Conservation (phyloP, 1,140 invertebrate genomes). For the Aporrectodea caliginosa region DNA sequence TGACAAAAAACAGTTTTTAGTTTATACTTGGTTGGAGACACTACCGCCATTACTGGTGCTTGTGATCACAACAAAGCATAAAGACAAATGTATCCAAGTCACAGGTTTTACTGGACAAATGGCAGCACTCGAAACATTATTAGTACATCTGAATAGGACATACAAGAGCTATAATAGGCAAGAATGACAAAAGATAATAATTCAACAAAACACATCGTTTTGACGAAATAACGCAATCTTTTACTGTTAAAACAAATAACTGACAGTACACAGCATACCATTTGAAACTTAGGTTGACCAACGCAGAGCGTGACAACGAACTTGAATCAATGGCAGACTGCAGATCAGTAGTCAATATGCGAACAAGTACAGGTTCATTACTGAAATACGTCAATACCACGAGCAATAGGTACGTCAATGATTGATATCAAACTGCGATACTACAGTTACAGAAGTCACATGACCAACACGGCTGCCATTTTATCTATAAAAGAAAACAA, state of each 20-base stretch:
- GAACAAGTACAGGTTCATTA: not conserved
- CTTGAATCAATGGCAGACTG: too few relatives aligned
- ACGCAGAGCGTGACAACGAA: too few relatives aligned
- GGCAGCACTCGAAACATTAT: not conserved
- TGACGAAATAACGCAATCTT: not conserved
- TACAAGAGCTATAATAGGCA: not conserved
- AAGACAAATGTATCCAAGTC: too few relatives aligned
- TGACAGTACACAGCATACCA: too few relatives aligned
- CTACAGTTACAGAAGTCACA: not conserved
- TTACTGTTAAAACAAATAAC: not conserved
- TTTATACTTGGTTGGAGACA: too few relatives aligned
- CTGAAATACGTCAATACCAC: not conserved
- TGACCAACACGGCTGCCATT: constrained; percentile 1
- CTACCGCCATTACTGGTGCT: too few relatives aligned
- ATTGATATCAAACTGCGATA: not conserved
- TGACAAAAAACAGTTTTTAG: too few relatives aligned
- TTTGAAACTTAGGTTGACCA: too few relatives aligned
- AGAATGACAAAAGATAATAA: not conserved
- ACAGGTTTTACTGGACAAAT: too few relatives aligned
- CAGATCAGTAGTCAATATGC: not conserved
- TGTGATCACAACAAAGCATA: too few relatives aligned
- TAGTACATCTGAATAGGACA: not conserved
- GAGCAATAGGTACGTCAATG: not conserved
- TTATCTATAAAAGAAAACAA: not conserved
- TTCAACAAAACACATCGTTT: not conserved